Evolutionary conservation across 2,888 invertebrate genomes (phyloP).

Genomic region (Lasioglossum morio): DNA sequence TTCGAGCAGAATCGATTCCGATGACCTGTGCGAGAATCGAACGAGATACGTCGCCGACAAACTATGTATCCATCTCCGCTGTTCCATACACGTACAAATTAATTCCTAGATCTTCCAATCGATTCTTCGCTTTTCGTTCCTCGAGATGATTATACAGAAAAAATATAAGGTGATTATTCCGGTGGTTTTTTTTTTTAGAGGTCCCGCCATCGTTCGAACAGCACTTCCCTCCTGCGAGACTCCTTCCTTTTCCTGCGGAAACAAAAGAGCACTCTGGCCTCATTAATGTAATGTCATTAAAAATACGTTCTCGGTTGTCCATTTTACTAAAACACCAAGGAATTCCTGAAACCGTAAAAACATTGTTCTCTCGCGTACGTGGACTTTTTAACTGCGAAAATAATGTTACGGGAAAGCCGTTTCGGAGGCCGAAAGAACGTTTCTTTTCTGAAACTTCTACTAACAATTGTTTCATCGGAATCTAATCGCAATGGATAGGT

Average conservation of each 20-base stretch:
- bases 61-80: neutral
- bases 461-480: neutral
- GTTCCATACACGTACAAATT: neutral
- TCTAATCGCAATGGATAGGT: neutral
- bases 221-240: slow-evolving; percentile 31
- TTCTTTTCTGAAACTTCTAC: neutral
- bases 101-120: neutral
- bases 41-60: neutral
- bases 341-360: slow-evolving; percentile 24
- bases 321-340: slow-evolving; percentile 21
- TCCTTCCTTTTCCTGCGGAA: slow-evolving; percentile 28
- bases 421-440: neutral
- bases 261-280: slow-evolving; percentile 43
- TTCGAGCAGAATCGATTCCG: neutral
- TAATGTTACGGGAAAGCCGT: neutral
- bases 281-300: slow-evolving; percentile 41
- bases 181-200: slow-evolving; percentile 9
- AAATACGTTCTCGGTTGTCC: slow-evolving; percentile 15
- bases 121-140: neutral
- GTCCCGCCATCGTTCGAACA: slow-evolving; percentile 10
- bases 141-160: neutral
- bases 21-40: neutral
- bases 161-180: slow-evolving; percentile 7
- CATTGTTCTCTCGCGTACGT: slow-evolving; percentile 23
- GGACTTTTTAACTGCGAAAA: neutral